These are phyloP conservation scores for Lochmaea crataegi DNA, from an alignment of 2,888 invertebrate species.

Conservation along the genomic window DNA sequence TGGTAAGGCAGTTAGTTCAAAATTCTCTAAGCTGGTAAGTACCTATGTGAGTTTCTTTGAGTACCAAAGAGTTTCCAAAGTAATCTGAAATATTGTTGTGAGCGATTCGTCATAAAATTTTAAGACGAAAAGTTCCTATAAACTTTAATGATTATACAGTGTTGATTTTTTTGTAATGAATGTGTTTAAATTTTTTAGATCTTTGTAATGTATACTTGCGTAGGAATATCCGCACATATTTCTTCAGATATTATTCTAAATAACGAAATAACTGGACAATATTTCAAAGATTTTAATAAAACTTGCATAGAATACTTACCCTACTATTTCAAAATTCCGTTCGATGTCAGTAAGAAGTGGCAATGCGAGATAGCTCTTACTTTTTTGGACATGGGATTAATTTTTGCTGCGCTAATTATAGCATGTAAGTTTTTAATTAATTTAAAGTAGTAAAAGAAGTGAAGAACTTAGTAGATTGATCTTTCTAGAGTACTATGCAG, in stretches of 20 bases:
- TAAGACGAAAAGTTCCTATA: too few relatives aligned
- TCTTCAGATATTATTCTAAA: slow-evolving; percentile 41
- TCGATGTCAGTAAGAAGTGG: slow-evolving; percentile 37
- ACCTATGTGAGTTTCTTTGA: too few relatives aligned
- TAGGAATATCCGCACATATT: slow-evolving; percentile 46
- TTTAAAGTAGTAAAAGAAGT: too few relatives aligned
- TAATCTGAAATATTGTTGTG: too few relatives aligned
- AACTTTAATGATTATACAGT: too few relatives aligned
- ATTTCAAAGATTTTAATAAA: slow-evolving; percentile 40
- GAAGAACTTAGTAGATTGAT: too few relatives aligned
- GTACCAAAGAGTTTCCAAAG: too few relatives aligned
- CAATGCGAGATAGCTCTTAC: slow-evolving; percentile 41
- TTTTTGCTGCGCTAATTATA: slow-evolving; percentile 44
- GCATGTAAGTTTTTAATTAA: slow-evolving; percentile 38
- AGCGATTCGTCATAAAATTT: too few relatives aligned
- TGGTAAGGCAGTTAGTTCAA: slow-evolving; percentile 33
- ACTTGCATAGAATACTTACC: slow-evolving; percentile 46
- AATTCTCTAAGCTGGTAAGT: slow-evolving; percentile 34
- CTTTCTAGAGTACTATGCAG: too few relatives aligned
- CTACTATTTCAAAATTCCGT: slow-evolving; percentile 46
- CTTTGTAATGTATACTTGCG: slow-evolving; percentile 43
- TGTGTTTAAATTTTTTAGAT: slow-evolving; percentile 30
- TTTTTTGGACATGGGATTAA: slow-evolving; percentile 47
- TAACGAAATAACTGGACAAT: slow-evolving; percentile 35
- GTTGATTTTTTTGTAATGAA: too few relatives aligned